Evolutionary conservation across 2,888 invertebrate species (phyloP), one percentile per base, ranked within the genome.

Genomic region (Bellardia bayeri): DNA sequence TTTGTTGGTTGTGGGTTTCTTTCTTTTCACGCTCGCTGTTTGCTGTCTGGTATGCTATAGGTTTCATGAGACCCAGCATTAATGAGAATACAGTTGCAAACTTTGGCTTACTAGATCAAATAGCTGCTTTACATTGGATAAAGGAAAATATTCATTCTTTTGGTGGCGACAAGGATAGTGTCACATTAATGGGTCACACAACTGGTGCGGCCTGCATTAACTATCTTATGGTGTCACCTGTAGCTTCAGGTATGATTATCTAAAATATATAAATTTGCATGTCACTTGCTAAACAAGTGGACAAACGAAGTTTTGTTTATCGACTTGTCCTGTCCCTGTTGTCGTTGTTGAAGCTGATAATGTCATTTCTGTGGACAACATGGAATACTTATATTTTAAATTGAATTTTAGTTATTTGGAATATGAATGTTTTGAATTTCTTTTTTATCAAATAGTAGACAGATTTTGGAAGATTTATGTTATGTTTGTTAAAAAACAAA

Each of bases 171-270:
- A 96, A 97, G 0, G 94, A 95, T 78, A 96, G 96, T 14, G 97
- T 99, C 54, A 99, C 99, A 0, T 94, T 99, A 74, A 96, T 99
- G 95, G 99, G 99, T 0, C 99, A 99, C 91, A 98, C 98, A 9
- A 97, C 98, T 14, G 99, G 99, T 0, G 99, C 99, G 0, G 98
- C 98, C 3, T 97, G 98, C 91, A 97, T 98, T 89, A 98, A 98
- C 94, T 96, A 98, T 89, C 95, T 99, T 66, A 97, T 99, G 96
- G 95, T 99, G 84, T 99, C 99, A 33, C 98, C 98, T 1, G 97
- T 97, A 89, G 95, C 96, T 69, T 95, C 95, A 90, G 96, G 95
- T 96, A 90, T 49, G 88, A 30, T 85, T 54, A 72, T 66, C 11
- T 63, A 30, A 1, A 7, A 7, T 72, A 30, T 51, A 63, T 56